Conservation (phyloP, 2,113 vertebrate species). For the Narcine bancroftii region DNA sequence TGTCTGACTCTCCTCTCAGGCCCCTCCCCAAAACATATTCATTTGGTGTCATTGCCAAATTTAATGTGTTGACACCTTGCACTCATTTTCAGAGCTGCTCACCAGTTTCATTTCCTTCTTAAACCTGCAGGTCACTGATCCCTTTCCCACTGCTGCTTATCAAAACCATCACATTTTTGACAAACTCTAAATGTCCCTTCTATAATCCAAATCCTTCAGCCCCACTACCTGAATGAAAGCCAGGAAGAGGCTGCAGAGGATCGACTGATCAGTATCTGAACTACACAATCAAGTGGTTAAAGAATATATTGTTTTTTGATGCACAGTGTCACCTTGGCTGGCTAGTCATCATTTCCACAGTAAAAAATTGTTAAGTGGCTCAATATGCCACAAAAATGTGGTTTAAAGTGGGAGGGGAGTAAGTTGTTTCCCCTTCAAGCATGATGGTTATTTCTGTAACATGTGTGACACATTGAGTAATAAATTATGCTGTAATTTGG, state of each 20-base stretch:
- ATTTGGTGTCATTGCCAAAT: no score
- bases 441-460: slow-evolving; percentile 7
- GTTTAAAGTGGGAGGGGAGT: not conserved
- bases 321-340: not conserved
- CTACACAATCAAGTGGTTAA: not conserved
- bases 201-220: not conserved
- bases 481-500: slow-evolving; percentile 14
- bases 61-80: no score
- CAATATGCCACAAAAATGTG: not conserved
- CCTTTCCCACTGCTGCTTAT: not conserved
- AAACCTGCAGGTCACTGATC: no score
- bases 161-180: not conserved
- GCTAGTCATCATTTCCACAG: not conserved
- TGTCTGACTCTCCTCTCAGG: no score
- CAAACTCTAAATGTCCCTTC: not conserved
- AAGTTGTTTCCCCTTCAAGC: not conserved
- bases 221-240: not conserved
- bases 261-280: not conserved
- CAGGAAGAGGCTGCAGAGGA: not conserved
- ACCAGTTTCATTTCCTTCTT: no score
- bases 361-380: not conserved
- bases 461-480: not conserved
- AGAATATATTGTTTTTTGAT: not conserved
- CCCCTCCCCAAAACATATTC: no score
- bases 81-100: no score